Conservation (phyloP, 2,797 vertebrate species). For the Steatocranus sp. region DNA sequence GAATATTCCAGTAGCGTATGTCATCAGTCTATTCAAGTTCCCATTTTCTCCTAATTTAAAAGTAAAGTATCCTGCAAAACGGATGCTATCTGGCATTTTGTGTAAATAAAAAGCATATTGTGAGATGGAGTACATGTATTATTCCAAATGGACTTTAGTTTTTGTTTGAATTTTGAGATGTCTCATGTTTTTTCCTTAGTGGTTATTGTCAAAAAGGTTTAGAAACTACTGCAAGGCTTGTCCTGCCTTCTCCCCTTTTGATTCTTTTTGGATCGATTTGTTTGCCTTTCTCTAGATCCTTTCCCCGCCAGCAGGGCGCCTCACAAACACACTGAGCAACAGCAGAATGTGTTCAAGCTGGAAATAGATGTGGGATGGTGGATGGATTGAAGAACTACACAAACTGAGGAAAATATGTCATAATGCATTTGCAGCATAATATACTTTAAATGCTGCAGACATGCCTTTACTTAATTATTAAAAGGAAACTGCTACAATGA, state of each 20-base stretch:
- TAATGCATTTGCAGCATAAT: not conserved
- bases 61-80: not conserved
- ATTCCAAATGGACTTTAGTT: not conserved
- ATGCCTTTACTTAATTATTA: not conserved
- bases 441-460: not conserved
- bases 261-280: slow-evolving; percentile 17
- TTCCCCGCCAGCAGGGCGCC: not conserved
- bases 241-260: not conserved
- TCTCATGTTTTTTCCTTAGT: not conserved
- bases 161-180: not conserved
- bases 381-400: not conserved
- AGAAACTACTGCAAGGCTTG: slow-evolving; percentile 1
- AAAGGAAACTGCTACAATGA: not conserved
- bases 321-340: slow-evolving; percentile 3
- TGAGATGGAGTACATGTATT: not conserved
- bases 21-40: slow-evolving; percentile 4
- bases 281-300: slow-evolving; percentile 18
- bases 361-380: not conserved
- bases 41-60: slow-evolving; percentile 20
- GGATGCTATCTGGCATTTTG: not conserved
- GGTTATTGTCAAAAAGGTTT: not conserved
- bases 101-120: not conserved
- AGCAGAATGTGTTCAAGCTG: not conserved
- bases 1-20: slow-evolving; percentile 13
- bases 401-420: not conserved